phyloP scores from a whole-genome alignment of 2,113 vertebrate genomes.

The Camelus dromedarius region DNA sequence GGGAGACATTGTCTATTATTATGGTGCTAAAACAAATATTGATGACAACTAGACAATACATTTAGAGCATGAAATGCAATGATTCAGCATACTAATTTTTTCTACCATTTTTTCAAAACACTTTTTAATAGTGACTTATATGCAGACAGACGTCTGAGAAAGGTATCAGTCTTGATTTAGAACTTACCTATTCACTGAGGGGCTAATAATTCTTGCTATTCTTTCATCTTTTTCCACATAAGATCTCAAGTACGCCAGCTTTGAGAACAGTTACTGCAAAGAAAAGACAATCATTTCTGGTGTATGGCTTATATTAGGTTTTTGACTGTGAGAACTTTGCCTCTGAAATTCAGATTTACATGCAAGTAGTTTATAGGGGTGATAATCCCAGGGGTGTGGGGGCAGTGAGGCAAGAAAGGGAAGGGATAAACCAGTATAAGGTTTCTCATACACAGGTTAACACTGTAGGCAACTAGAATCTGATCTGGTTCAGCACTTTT shows the following conservation, averaged over 20 bases:
- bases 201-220: neutral
- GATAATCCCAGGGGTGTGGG: neutral
- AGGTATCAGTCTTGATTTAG: neutral
- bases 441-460: neutral
- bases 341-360: neutral
- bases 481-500: neutral
- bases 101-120: neutral
- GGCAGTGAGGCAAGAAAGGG: neutral
- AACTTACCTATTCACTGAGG: neutral
- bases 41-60: neutral
- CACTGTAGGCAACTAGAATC: neutral
- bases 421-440: neutral
- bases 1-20: conserved; percentile 15
- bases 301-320: neutral
- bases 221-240: neutral
- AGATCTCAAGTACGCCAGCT: neutral
- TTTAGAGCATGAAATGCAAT: neutral
- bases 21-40: conserved; percentile 5
- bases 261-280: neutral
- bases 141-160: neutral
- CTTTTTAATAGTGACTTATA: neutral
- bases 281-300: neutral
- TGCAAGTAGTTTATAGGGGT: neutral
- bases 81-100: neutral
- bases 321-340: neutral